Base-by-base conservation (phyloP, 2,113 vertebrate species). In the Lepisosteus oculatus region DNA sequence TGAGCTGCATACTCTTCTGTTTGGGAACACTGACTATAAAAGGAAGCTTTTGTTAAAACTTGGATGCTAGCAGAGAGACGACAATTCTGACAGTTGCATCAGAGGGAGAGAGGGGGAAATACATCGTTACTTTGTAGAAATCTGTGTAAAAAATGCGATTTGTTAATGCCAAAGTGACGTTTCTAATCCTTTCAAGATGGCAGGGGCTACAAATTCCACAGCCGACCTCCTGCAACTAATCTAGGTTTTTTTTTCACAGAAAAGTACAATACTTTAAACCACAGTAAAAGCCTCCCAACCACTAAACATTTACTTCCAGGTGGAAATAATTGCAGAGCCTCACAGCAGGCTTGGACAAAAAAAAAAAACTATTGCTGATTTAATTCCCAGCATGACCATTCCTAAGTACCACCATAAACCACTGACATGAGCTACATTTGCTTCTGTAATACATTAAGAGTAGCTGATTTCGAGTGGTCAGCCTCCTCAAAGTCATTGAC, bases 121-220 rank as follows among this genome's bases (percentile, higher is more conserved):
- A 29, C 29, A 29, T 29, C 29, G 29, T 29, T 29, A 29, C 29
- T 29, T 29, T 29, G 29, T 7, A 2, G 15, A 65, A n/a, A 4
- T n/a, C 8, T 29, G 44, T 17, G 54, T 12, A 61, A 47, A 59
- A 63, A 61, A 68, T 62, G 43, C 59, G 59, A 72, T 79, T 62
- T 45, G 61, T 83, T 72, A 64, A 43, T 75, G 76, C 68, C 63
- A 72, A 61, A 72, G 72, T 65, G 76, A 76, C 77, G 14, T 45
- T 71, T 73, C 55, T 88, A 82, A 89, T 86, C 75, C 70, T 72
- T 87, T 82, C 84, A 88, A 84, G 82, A 85, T 86, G 84, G 29
- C 55, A 59, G 51, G 54, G n/a, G 15, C 63, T 63, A 69, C 45
- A 72, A 55, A 72, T 66, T 73, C 72, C 54, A 64, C 9, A 0